phyloP scores from a whole-genome alignment of 2,888 invertebrate species.

The Zaprionus bogoriensis region DNA sequence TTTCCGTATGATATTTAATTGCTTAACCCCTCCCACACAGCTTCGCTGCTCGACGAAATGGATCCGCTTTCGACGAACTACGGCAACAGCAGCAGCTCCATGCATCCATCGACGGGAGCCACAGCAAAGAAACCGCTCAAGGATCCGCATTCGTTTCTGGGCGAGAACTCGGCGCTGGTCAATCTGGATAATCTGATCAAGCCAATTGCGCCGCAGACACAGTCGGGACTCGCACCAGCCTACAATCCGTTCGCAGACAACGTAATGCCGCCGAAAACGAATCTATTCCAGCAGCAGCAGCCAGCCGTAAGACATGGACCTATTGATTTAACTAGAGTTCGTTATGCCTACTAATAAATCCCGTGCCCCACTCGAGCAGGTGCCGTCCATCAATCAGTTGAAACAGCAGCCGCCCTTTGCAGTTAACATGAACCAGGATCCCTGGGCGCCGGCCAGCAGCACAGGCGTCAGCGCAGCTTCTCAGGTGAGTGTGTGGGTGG shows the following conservation, averaged over 20 bases:
- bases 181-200: conserved; percentile 98
- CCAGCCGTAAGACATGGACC: conserved; percentile 83
- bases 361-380: conserved; percentile 64
- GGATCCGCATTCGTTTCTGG: conserved; percentile 97
- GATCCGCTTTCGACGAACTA: conserved; percentile 80
- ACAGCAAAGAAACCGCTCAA: conserved; percentile 84
- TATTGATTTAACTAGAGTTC: no score
- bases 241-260: conserved; percentile 83
- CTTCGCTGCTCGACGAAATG: conserved; percentile 82
- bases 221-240: conserved; percentile 74
- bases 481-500: conserved; percentile 75
- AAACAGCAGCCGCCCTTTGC: conserved; percentile 83
- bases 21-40: conserved; percentile 42
- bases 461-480: conserved; percentile 75
- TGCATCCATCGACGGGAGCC: conserved; percentile 75
- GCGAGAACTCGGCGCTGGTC: conserved; percentile 97
- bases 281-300: conserved; percentile 85
- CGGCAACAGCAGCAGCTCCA: conserved; percentile 51
- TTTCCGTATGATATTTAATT: not conserved
- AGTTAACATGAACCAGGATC: conserved; percentile 83
- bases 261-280: conserved; percentile 83
- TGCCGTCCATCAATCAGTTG: conserved; percentile 84
- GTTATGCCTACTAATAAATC: no score
- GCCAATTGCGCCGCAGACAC: conserved; percentile 82
- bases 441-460: conserved; percentile 82